Base-by-base conservation (phyloP, 2,113 vertebrate species). In the Saccopteryx leptura region DNA sequence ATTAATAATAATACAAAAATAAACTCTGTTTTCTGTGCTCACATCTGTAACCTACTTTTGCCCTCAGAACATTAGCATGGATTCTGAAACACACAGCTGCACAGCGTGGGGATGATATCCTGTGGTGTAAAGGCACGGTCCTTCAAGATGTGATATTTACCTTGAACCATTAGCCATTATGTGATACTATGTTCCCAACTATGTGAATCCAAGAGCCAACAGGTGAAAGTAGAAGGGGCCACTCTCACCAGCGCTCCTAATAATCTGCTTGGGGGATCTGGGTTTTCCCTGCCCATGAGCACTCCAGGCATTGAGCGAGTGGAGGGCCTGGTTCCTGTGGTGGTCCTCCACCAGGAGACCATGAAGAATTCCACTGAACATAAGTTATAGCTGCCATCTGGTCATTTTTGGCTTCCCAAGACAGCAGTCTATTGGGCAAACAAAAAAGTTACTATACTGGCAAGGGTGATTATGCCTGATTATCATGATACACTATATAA, bases 121-220 rank as follows among this genome's bases (percentile, higher is more conserved):
- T 90, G 46, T 0, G 7, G 23, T 50, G 4, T 2, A 81, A 5
- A 15, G 39, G 10, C 2, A 82, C 52, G 69, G 1, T 83, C 26
- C 48, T 88, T 76, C 17, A 91, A 39, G 39, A 75, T 65, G 78
- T 86, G 54, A 71, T 69, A 78, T 56, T 96, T 82, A 89, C 19
- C 82, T 71, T 79, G n/a, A 90, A 82, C 33, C 24, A 74, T 79
- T 9, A 78, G 46, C 2, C 50, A 26, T 72, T 79, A 19, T 9
- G 88, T 58, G n/a, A 48, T 76, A 90, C 39, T 31, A 61, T 52
- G 19, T 5, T 14, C 26, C 4, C n/a, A 79, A 88, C 21, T 72
- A 56, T 18, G 28, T 46, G 24, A 17, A 14, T 71, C 46, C 66
- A 7, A 46, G 56, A 50, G 58, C 28, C 28, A 75, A 66, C 0